Conservation (phyloP, 2,113 vertebrate genomes). For the Zosterops pallidus region DNA sequence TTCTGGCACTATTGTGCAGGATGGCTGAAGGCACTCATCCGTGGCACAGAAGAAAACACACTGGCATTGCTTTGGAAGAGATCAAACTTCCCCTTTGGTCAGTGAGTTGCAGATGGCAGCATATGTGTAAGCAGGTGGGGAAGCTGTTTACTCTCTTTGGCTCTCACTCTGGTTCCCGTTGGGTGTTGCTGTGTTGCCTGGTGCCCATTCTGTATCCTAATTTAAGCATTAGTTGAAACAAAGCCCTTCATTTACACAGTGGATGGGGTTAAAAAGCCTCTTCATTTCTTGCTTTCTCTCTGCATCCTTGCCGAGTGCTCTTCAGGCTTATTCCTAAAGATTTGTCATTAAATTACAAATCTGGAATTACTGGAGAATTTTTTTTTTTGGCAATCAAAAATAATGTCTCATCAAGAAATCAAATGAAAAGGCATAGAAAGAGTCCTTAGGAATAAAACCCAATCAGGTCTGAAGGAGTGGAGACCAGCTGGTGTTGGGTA, state of each 20-base stretch:
- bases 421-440: neutral
- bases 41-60: neutral
- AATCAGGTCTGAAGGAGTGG: neutral
- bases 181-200: neutral
- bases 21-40: neutral
- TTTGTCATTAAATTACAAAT: neutral
- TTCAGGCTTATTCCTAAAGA: neutral
- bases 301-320: neutral
- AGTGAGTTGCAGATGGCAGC: constrained; percentile 6
- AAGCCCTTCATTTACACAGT: neutral
- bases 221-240: neutral
- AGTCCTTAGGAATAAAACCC: neutral
- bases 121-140: constrained; percentile 23
- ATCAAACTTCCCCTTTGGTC: constrained; percentile 16
- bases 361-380: neutral
- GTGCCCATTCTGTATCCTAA: neutral
- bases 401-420: neutral
- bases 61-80: neutral
- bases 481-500: neutral
- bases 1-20: neutral
- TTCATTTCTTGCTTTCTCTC: neutral
- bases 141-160: constrained; percentile 16
- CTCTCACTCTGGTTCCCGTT: neutral
- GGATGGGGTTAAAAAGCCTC: neutral
- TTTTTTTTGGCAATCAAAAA: neutral